Percentiles rank a stretch among this genome's conserved stretches.
phyloP scores from a whole-genome alignment of 2,888 invertebrate species.

The Melinaea marsaeus region DNA sequence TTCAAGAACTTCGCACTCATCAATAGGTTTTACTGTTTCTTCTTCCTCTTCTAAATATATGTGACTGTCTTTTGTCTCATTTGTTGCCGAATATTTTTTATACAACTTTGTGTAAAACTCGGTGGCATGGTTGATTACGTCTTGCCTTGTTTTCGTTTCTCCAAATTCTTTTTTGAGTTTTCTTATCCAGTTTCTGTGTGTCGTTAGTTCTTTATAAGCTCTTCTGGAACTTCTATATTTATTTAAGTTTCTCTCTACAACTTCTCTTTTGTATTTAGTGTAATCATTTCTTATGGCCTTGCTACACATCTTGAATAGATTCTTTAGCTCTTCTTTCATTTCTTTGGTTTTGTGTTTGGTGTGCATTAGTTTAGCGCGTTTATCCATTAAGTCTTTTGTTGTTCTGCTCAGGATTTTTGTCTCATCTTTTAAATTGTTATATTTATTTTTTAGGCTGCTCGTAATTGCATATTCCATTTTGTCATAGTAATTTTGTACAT shows the following conservation, averaged over 20 bases:
- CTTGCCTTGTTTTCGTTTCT: slow-evolving; percentile 6
- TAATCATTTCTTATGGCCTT: slow-evolving; percentile 17
- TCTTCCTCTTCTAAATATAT: no score
- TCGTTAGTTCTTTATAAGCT: slow-evolving; percentile 13
- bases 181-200: slow-evolving; percentile 15
- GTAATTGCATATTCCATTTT: not conserved
- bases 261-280: slow-evolving; percentile 7
- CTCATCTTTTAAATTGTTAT: not conserved
- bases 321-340: slow-evolving; percentile 11
- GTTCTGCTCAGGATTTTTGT: not conserved
- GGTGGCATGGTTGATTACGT: slow-evolving; percentile 7
- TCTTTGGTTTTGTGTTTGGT: slow-evolving; percentile 13
- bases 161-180: not conserved
- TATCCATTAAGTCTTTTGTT: slow-evolving; percentile 3
- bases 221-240: slow-evolving; percentile 15
- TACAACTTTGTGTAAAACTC: slow-evolving; percentile 7
- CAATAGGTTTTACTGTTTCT: no score
- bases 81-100: not conserved
- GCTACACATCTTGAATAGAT: slow-evolving; percentile 5
- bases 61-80: no score
- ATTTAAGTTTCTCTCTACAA: slow-evolving; percentile 12
- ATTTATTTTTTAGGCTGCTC: not conserved
- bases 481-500: slow-evolving; percentile 1
- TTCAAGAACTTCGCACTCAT: no score
- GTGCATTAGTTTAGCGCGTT: slow-evolving; percentile 2